Evolutionary conservation across 2,797 vertebrate genomes (phyloP).

Genomic region (Phrynocephalus guinanensis): DNA sequence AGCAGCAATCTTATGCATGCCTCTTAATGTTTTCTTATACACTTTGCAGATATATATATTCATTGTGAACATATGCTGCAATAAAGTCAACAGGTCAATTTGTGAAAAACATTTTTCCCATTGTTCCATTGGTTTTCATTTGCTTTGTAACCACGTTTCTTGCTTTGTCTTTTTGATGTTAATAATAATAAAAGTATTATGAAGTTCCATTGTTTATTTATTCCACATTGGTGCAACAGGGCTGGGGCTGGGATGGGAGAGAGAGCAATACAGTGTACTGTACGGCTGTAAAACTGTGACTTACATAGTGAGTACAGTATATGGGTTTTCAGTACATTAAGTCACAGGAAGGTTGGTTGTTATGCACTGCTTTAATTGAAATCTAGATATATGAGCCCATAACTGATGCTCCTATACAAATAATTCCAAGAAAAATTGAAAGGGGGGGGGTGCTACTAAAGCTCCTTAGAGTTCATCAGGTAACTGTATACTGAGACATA

Average conservation of each 20-base stretch:
- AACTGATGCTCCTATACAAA: background rate
- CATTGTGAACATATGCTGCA: accelerated
- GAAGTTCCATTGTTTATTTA: background rate
- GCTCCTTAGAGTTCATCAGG: background rate
- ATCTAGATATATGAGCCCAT: background rate
- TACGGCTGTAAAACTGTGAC: background rate
- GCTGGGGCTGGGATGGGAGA: background rate
- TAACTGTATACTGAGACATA: background rate
- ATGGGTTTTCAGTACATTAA: background rate
- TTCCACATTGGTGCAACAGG: conserved; percentile 4
- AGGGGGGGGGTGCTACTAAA: background rate
- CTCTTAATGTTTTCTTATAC: background rate
- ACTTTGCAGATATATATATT: background rate
- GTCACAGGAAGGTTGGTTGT: background rate
- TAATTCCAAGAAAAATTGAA: background rate
- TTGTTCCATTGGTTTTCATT: background rate
- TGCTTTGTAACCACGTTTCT: background rate
- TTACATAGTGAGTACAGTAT: background rate
- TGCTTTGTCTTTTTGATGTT: conserved; percentile 5
- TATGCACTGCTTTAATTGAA: conserved; percentile 1
- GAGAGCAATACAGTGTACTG: background rate
- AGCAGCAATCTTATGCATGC: conserved; percentile 36
- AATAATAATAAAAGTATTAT: conserved; percentile 39
- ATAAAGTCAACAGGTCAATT: background rate
- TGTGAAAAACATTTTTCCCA: conserved; percentile 18